Percentiles rank a stretch among this genome's conserved stretches.
Conservation (phyloP, 2,888 invertebrate species). For the Phlogophora meticulosa region DNA sequence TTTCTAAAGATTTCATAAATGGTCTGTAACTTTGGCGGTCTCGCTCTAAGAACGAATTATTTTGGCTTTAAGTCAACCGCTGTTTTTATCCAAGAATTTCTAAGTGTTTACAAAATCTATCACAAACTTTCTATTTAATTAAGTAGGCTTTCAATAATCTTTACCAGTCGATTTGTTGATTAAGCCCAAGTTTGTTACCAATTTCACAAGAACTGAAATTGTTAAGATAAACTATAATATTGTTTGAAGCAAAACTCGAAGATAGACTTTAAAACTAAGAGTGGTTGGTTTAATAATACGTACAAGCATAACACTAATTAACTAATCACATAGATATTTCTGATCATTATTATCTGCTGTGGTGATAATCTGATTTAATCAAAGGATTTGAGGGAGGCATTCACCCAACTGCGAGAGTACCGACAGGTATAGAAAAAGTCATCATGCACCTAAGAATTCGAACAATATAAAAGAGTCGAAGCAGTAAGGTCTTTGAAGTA, state of each 20-base stretch:
- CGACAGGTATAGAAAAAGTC: too few relatives aligned
- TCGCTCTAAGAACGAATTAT: not conserved
- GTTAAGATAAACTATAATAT: not conserved
- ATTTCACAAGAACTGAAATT: slow-evolving; percentile 15
- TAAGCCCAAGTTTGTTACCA: slow-evolving; percentile 13
- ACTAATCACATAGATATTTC: too few relatives aligned
- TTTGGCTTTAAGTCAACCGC: not conserved
- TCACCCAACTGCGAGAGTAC: too few relatives aligned
- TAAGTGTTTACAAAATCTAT: not conserved
- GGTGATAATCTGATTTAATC: too few relatives aligned
- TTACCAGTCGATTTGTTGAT: slow-evolving; percentile 16
- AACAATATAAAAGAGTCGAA: too few relatives aligned
- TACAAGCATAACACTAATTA: too few relatives aligned
- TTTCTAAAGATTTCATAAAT: too few relatives aligned
- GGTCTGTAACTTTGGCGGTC: too few relatives aligned
- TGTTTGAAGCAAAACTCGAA: not conserved
- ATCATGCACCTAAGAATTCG: too few relatives aligned
- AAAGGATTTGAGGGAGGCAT: too few relatives aligned
- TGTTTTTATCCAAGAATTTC: slow-evolving; percentile 6
- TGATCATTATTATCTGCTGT: too few relatives aligned
- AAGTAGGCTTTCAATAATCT: not conserved
- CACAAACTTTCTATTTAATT: slow-evolving; percentile 19
- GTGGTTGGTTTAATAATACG: not conserved
- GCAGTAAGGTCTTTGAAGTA: too few relatives aligned
- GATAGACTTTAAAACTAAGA: slow-evolving; percentile 12